phyloP scores from a whole-genome alignment of 2,797 vertebrate genomes.

The Enteromius paludinosus region DNA sequence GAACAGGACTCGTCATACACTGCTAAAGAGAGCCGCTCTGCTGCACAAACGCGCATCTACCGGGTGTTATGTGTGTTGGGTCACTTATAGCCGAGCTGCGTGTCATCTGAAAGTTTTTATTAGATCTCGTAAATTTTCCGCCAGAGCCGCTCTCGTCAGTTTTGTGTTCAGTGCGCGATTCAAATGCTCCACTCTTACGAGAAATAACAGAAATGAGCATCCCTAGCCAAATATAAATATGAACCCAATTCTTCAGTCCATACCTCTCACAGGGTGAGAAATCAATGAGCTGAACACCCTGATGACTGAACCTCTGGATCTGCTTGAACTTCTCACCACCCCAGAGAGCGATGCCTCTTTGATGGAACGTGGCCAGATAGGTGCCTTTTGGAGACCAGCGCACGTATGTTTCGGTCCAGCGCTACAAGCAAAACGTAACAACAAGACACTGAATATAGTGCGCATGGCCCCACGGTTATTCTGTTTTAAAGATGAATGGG shows the following conservation, averaged over 20 bases:
- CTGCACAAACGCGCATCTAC: too few species aligned
- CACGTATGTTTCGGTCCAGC: conserved; percentile 98
- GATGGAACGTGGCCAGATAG: conserved; percentile 95
- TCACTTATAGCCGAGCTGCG: too few species aligned
- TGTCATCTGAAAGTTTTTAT: too few species aligned
- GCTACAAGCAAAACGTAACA: conserved; percentile 69
- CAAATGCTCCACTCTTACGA: too few species aligned
- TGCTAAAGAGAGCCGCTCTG: too few species aligned
- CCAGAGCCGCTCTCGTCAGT: too few species aligned
- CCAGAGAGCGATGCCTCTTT: conserved; percentile 95
- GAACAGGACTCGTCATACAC: too few species aligned
- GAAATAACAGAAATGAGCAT: too few species aligned
- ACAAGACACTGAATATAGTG: background rate
- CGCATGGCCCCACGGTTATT: background rate
- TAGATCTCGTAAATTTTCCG: too few species aligned
- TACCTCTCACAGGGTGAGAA: conserved; percentile 98
- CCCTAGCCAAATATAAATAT: background rate
- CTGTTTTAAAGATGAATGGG: background rate
- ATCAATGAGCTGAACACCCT: conserved; percentile 97
- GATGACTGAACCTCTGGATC: conserved; percentile 97
- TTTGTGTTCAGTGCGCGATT: too few species aligned
- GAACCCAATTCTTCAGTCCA: background rate
- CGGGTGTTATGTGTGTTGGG: too few species aligned
- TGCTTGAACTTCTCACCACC: conserved; percentile 99
- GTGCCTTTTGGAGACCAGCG: conserved; percentile 98